Percentiles rank a stretch among this genome's conserved stretches.
Conservation (phyloP, 2,797 vertebrate genomes). For the Acanthopagrus latus region DNA sequence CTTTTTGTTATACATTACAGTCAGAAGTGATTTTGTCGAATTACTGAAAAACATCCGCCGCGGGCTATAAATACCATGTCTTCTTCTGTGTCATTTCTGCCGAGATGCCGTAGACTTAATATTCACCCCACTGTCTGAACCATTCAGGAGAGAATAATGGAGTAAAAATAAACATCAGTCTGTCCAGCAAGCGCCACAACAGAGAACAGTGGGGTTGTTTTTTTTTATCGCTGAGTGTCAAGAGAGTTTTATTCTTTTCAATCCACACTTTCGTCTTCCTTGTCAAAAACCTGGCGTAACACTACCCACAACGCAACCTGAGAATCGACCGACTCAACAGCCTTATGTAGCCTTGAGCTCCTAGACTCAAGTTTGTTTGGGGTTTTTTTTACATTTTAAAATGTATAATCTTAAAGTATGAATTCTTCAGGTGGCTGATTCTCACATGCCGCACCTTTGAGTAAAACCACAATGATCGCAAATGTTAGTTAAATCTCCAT, state of each 20-base stretch:
- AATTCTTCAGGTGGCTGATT: too few relatives aligned
- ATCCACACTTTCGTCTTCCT: background rate
- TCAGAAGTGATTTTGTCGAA: background rate
- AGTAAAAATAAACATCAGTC: background rate
- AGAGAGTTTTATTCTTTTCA: background rate
- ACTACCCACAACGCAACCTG: conserved; percentile 4
- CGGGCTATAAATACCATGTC: background rate
- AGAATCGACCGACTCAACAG: background rate
- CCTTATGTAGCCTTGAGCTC: background rate
- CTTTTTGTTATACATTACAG: too few relatives aligned
- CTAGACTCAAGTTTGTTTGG: background rate
- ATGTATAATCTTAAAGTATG: background rate
- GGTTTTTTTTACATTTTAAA: background rate
- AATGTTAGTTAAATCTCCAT: too few relatives aligned
- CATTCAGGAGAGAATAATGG: background rate
- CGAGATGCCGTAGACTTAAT: background rate
- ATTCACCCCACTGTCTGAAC: conserved; percentile 1
- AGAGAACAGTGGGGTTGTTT: background rate
- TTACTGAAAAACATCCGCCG: background rate
- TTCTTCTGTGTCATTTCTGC: background rate
- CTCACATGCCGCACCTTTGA: too few relatives aligned
- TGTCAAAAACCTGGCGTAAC: background rate
- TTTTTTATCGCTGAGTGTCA: background rate
- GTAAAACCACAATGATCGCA: too few relatives aligned
- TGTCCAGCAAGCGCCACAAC: conserved; percentile 1